Conservation (phyloP, 2,797 vertebrate genomes). For the Oreochromis mossambicus region DNA sequence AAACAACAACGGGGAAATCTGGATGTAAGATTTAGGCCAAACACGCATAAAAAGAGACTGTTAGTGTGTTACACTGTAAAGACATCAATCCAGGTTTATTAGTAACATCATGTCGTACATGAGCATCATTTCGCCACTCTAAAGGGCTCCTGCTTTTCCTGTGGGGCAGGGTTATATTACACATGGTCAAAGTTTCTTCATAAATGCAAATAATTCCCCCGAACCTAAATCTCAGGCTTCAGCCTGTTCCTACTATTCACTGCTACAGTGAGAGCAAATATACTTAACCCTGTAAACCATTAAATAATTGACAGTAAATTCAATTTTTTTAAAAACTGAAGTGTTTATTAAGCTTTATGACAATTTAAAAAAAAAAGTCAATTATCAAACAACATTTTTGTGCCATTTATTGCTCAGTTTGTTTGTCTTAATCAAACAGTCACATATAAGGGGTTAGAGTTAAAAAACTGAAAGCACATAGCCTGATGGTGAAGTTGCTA, state of each 20-base stretch:
- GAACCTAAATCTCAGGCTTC: background rate
- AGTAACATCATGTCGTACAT: background rate
- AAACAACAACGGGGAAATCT: background rate
- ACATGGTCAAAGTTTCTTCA: background rate
- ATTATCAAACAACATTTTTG: background rate
- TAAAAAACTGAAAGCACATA: background rate
- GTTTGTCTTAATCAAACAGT: background rate
- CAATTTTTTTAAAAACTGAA: rapidly evolving
- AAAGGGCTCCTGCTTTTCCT: background rate
- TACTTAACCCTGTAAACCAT: background rate
- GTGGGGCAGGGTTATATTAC: background rate
- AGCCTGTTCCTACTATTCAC: background rate
- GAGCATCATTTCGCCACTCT: background rate
- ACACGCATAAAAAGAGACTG: background rate
- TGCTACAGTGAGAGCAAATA: background rate
- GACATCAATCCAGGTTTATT: background rate
- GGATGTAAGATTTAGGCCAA: constrained; percentile 25
- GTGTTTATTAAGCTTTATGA: background rate
- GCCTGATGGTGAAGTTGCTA: background rate
- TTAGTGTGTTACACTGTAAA: background rate
- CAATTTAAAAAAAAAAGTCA: background rate
- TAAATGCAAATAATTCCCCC: background rate
- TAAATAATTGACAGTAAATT: background rate
- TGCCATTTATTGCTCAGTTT: background rate
- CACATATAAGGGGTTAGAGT: background rate